phyloP scores from a whole-genome alignment of 2,113 vertebrate species.

The Cricetomys ansorgei region DNA sequence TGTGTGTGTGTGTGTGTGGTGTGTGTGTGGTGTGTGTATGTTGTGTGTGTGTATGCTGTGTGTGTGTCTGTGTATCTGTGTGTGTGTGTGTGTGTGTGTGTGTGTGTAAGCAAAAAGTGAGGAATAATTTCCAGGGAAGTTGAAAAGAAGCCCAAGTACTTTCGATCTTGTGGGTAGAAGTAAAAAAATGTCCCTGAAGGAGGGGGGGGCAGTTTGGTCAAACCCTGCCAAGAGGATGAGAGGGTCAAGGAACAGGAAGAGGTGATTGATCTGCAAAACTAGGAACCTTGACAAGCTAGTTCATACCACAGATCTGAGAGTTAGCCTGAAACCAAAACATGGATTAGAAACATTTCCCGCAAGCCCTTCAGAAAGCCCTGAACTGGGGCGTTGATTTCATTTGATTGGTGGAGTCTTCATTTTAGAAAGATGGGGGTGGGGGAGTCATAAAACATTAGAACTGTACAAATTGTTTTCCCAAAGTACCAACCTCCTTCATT shows the following conservation, averaged over 20 bases:
- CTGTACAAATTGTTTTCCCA: conserved; percentile 29
- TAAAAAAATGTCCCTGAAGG: not conserved
- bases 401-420: not conserved
- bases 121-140: not conserved
- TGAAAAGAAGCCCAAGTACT: not conserved
- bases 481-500: conserved; percentile 5
- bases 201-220: not conserved
- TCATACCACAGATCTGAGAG: not conserved
- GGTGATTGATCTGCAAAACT: not conserved
- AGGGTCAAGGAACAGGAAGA: not conserved
- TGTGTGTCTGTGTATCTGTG: too few relatives aligned
- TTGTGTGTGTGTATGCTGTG: too few relatives aligned
- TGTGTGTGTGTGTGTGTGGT: too few relatives aligned
- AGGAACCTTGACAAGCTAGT: not conserved
- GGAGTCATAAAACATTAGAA: not conserved
- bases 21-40: too few relatives aligned
- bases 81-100: not conserved
- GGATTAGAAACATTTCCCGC: not conserved
- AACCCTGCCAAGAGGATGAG: not conserved
- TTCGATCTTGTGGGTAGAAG: not conserved
- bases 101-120: not conserved
- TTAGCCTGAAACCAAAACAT: not conserved
- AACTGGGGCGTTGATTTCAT: not conserved
- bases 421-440: not conserved
- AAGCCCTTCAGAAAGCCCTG: not conserved